Evolutionary conservation across 2,888 invertebrate genomes (phyloP).

Genomic region (Taenaris catops): DNA sequence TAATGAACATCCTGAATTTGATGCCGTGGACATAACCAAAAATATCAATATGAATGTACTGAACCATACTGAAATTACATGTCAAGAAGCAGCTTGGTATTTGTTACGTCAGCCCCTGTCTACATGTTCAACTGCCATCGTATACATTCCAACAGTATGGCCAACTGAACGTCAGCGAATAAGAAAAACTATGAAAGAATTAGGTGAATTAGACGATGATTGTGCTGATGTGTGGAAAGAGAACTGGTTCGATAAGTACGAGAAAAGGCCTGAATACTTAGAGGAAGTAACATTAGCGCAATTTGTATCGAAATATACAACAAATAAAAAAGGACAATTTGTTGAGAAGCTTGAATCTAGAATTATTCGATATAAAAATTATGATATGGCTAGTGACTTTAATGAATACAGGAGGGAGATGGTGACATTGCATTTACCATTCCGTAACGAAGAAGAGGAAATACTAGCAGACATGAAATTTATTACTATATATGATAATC

Average conservation of each 20-base stretch:
- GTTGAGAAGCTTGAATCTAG: slow-evolving; percentile 1
- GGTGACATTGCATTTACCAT: slow-evolving; percentile 22
- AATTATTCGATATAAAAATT: slow-evolving; percentile 28
- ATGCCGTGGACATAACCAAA: slow-evolving; percentile 27
- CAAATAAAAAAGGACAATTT: slow-evolving; percentile 16
- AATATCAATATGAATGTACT: slow-evolving; percentile 26
- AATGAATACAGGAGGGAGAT: slow-evolving; percentile 38
- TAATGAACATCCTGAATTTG: slow-evolving; percentile 31
- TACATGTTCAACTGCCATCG: slow-evolving; percentile 21
- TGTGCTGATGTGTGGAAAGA: slow-evolving; percentile 41
- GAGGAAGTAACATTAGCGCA: slow-evolving; percentile 36
- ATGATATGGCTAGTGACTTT: slow-evolving; percentile 34
- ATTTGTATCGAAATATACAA: slow-evolving; percentile 37
- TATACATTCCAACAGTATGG: slow-evolving; percentile 27
- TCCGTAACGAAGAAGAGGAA: slow-evolving; percentile 18
- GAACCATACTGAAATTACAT: slow-evolving; percentile 28
- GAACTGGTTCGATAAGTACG: slow-evolving; percentile 44
- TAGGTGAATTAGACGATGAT: slow-evolving; percentile 32
- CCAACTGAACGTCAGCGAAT: slow-evolving; percentile 37
- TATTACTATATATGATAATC: slow-evolving; percentile 30
- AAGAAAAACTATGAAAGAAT: slow-evolving; percentile 35
- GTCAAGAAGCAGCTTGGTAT: slow-evolving; percentile 43
- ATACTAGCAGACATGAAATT: slow-evolving; percentile 18
- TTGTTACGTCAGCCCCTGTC: slow-evolving; percentile 27
- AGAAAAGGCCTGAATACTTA: slow-evolving; percentile 38